Conservation (phyloP, 2,113 vertebrate genomes). For the Donacobius atricapilla region DNA sequence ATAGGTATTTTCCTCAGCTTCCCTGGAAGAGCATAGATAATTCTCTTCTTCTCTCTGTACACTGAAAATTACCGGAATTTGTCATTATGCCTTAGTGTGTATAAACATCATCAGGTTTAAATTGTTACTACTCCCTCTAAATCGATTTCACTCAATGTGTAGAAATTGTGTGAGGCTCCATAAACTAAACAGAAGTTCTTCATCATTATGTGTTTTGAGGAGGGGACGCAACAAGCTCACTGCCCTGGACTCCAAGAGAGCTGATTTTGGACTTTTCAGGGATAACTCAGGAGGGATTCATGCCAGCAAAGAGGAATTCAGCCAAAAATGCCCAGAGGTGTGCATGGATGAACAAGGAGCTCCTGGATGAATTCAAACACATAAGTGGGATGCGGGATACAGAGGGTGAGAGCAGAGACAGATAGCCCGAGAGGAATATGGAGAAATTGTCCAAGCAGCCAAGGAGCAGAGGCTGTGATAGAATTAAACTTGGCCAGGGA, state of each 20-base stretch:
- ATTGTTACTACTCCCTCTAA: background rate
- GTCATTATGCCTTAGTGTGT: background rate
- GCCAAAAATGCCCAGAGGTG: background rate
- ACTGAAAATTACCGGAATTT: background rate
- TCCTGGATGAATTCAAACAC: background rate
- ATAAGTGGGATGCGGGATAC: no score
- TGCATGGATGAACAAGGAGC: background rate
- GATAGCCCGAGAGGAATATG: background rate
- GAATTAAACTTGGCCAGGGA: background rate
- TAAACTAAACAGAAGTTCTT: background rate
- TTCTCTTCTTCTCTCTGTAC: background rate
- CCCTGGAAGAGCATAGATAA: background rate
- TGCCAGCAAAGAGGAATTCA: background rate
- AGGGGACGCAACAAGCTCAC: background rate
- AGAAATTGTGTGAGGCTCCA: background rate
- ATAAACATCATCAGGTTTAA: background rate
- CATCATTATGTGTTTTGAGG: background rate
- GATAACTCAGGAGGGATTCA: background rate
- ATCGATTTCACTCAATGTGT: background rate
- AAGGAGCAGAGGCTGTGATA: background rate
- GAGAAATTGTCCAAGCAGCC: background rate
- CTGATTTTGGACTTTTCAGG: background rate
- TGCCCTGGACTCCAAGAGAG: background rate
- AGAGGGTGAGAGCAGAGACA: background rate
- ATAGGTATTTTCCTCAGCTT: background rate